Evolutionary conservation across 2,113 vertebrate genomes (phyloP), one percentile per base, ranked within the genome.

Genomic region (Pionites leucogaster): DNA sequence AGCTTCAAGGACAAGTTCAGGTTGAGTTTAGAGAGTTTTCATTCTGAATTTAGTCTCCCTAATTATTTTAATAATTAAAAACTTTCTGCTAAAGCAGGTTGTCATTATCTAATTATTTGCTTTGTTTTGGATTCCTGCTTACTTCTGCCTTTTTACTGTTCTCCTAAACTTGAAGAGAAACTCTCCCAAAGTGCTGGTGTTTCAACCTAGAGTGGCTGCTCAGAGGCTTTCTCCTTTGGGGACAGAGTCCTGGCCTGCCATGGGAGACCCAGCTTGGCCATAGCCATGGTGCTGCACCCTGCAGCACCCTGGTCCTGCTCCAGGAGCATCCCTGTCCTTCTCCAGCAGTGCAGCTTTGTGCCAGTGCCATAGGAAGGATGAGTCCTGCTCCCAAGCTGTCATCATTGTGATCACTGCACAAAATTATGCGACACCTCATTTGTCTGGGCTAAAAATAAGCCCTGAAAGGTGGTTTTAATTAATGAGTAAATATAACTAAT

Each of bases 51-150:
- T 92, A 96, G 95, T 97, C 95, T 96, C 3, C 4, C 47, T 97
- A 97, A 98, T 98, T 96, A 97, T 97, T 98, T 97, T 96, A 97
- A 97, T 98, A 98, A 97, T 97, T 98, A 94, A 98, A 97, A 95
- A 86, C 80, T 55, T 88, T 98, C 96, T 97, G 77, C 94, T 88
- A 96, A 97, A 94, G 71, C 90, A 96, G 92, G 91, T 95, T 97
- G 87, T 96, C 97, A 97, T 97, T 96, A 97, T 92, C 85, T 97
- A 95, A 97, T 98, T 97, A 97, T 97, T 98, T 97, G 62, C 78
- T 89, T 70, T 97, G 88, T 95, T 97, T 97, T 71, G 93, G 50
- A 95, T 97, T 97, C 96, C 93, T 96, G 90, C 84, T 92, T 97
- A 91, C 94, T 97, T 97, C 80, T 92, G 82, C 80, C 68, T 91